Base-by-base conservation (phyloP, 2,888 invertebrate genomes). In the Polyommatus icarus region DNA sequence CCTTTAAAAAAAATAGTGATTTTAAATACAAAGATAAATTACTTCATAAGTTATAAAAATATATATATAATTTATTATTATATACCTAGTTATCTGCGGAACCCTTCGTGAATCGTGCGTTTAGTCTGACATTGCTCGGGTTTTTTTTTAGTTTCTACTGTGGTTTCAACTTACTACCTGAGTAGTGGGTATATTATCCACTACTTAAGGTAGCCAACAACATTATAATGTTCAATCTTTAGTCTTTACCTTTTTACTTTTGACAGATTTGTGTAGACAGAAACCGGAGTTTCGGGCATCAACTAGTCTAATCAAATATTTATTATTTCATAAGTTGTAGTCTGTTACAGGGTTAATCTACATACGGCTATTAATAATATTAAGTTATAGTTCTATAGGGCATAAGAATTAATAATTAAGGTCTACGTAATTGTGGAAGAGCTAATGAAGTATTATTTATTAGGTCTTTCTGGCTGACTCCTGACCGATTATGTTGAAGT, bases 391-490 rank as follows among this genome's bases (percentile, higher is more conserved):
- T 59, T 2, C 10, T 61, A 8, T 61, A 61, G 5, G 20, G 36
- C 36, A 73, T 40, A 72, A 15, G 46, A 46, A 46, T 46, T 46
- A 46, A 46, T 46, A 73, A 73, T 73, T 46, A 73, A 73, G 73
- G 24, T n/a, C 24, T 46, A 46, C 29, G 73, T 73, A 50, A 73
- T 73, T 73, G 50, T 50, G 46, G 46, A 20, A 24, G 50, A 50
- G 29, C 73, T 73, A 73, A 73, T 73, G 73, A 24, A 40, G 24
- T 73, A 12, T 24, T 50, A 73, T 73, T 73, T 73, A 73, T 73
- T 73, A 24, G 73, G 50, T 73, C 73, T 24, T 46, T 40, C 50
- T 24, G 50, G 4, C 46, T 73, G 50, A 73, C 73, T 24, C 50
- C 73, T 73, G 73, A 73, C 46, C 73, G 73, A 73, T 73, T 73